Percentiles rank a stretch among this genome's conserved stretches.
phyloP scores from a whole-genome alignment of 1,140 invertebrate species.

The Gonatopus flavifemur region DNA sequence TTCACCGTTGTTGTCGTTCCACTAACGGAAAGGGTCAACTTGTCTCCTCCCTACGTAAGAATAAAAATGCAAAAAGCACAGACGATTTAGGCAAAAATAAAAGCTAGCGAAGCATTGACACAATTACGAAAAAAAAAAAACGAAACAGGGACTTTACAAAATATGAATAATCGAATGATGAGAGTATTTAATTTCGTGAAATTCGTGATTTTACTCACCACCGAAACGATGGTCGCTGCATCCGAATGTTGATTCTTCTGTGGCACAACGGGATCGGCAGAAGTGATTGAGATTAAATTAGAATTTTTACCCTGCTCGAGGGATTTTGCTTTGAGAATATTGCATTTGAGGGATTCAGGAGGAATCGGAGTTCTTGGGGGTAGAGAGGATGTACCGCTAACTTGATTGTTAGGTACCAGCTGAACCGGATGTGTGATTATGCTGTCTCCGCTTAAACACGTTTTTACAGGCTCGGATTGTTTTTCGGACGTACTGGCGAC shows the following conservation, averaged over 20 bases:
- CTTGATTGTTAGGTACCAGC: conserved; percentile 54
- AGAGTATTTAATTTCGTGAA: too few species aligned
- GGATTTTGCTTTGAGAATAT: conserved; percentile 80
- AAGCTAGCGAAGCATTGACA: conserved; percentile 31
- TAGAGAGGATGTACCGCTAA: conserved; percentile 52
- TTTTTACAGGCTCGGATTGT: conserved; percentile 44
- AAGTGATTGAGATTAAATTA: conserved; percentile 51
- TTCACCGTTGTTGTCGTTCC: conserved; percentile 38
- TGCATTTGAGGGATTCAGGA: conserved; percentile 89
- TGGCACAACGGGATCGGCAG: conserved; percentile 43
- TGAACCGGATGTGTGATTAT: conserved; percentile 56
- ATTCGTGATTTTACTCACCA: conserved; percentile 73
- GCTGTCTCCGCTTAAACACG: conserved; percentile 52
- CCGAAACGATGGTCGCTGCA: conserved; percentile 72
- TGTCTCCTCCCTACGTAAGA: conserved; percentile 69
- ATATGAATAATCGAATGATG: too few species aligned
- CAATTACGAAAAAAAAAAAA: conserved; percentile 13
- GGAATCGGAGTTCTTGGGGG: conserved; percentile 65
- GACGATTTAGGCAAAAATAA: conserved; percentile 32
- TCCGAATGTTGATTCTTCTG: conserved; percentile 55
- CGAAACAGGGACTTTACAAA: too few species aligned
- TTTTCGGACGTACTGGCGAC: conserved; percentile 51
- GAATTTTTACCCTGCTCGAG: conserved; percentile 50
- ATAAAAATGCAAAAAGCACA: conserved; percentile 48
- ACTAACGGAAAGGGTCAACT: conserved; percentile 69